Percentiles rank a stretch among this genome's conserved stretches.
Conservation (phyloP, 2,888 invertebrate genomes). For the Drosophila recens region DNA sequence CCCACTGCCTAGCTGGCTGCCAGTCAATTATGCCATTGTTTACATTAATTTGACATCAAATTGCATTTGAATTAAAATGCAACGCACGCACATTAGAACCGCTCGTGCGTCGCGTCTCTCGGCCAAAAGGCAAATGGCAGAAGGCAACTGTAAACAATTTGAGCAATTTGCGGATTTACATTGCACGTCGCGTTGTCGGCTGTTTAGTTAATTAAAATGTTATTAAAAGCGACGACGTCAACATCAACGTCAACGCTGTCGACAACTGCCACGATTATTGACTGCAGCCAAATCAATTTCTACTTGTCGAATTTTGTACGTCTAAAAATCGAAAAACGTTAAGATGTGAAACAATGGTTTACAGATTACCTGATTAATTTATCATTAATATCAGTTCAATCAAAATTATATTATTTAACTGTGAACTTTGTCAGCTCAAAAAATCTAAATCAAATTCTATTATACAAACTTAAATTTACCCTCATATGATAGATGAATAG, state of each 20-base stretch:
- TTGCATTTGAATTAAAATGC: constrained; percentile 68
- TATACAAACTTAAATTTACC: not conserved
- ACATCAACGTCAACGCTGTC: constrained; percentile 45
- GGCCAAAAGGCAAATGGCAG: constrained; percentile 10
- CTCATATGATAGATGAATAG: no score
- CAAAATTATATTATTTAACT: not conserved
- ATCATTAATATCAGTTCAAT: not conserved
- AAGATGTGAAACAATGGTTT: not conserved
- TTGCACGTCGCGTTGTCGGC: constrained; percentile 10
- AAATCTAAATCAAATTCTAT: not conserved
- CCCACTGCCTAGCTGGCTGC: constrained; percentile 6
- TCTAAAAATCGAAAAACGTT: not conserved
- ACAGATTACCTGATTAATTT: not conserved
- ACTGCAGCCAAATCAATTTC: constrained; percentile 17
- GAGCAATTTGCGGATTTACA: constrained; percentile 9
- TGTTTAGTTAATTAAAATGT: constrained; percentile 68
- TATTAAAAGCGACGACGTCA: constrained; percentile 54
- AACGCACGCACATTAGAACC: constrained; percentile 48
- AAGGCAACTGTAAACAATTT: constrained; percentile 19
- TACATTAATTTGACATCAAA: constrained; percentile 70
- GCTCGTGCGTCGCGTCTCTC: not conserved
- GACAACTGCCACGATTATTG: constrained; percentile 36
- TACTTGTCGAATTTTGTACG: constrained; percentile 15
- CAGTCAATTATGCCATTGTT: constrained; percentile 67
- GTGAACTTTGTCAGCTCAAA: not conserved